These are phyloP conservation scores for Drosophila tristis DNA, from an alignment of 1,140 invertebrate genomes.

Conservation along the genomic window DNA sequence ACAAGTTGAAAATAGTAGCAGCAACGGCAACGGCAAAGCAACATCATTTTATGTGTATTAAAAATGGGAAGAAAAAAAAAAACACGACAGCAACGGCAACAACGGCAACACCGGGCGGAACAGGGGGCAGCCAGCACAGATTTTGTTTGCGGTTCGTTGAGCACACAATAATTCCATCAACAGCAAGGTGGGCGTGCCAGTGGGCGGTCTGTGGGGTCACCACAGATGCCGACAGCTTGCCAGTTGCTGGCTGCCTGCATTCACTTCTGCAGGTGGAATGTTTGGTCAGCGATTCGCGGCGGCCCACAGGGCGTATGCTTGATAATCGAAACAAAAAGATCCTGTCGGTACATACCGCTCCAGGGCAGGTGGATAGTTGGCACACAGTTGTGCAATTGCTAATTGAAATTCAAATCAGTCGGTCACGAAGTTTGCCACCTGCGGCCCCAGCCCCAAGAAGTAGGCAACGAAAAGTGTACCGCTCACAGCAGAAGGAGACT, in stretches of 20 bases:
- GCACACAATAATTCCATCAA: constrained; percentile 81
- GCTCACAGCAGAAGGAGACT: constrained; percentile 1
- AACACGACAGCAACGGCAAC: constrained; percentile 25
- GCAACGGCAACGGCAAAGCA: constrained; percentile 25
- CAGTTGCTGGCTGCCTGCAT: constrained; percentile 7
- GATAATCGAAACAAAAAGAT: constrained; percentile 40
- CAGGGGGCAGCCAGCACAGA: constrained; percentile 47
- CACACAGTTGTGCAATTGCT: constrained; percentile 15
- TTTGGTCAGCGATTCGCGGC: constrained; percentile 19
- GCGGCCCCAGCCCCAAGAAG: constrained; percentile 33
- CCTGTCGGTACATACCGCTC: neutral
- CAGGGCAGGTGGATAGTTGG: too few relatives aligned
- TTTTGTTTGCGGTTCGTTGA: constrained; percentile 77
- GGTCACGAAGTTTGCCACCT: constrained; percentile 14
- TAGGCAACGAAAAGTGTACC: constrained; percentile 45
- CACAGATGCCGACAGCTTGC: constrained; percentile 33
- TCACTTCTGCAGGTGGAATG: constrained; percentile 7
- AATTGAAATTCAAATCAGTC: constrained; percentile 21
- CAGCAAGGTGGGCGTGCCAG: constrained; percentile 29
- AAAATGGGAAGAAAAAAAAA: constrained; percentile 45
- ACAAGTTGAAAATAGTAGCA: constrained; percentile 63
- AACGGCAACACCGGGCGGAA: neutral
- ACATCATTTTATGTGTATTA: constrained; percentile 56
- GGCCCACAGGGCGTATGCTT: constrained; percentile 59
- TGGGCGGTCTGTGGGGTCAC: neutral